phyloP scores from a whole-genome alignment of 2,797 vertebrate genomes.

The Tokudaia tokunoshimensis region DNA sequence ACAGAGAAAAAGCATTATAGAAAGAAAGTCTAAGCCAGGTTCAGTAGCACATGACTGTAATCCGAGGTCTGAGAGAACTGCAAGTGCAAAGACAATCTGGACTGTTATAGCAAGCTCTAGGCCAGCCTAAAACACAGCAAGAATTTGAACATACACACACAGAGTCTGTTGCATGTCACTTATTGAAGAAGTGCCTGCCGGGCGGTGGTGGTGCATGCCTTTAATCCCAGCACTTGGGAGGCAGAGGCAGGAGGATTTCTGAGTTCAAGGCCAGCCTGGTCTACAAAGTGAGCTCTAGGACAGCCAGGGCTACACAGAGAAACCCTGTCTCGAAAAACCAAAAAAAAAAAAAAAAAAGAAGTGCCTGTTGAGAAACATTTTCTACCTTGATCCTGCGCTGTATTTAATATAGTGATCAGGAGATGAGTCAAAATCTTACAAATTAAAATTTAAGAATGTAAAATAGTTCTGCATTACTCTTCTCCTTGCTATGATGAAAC shows the following conservation, averaged over 20 bases:
- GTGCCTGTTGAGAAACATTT: neutral
- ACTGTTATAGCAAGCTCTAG: neutral
- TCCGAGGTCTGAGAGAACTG: neutral
- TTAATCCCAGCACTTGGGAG: too few species aligned
- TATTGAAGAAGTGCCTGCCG: too few species aligned
- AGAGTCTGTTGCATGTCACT: neutral
- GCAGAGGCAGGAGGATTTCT: too few species aligned
- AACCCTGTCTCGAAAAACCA: too few species aligned
- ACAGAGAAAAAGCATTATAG: neutral
- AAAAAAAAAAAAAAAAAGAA: too few species aligned
- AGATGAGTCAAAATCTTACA: neutral
- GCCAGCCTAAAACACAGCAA: neutral
- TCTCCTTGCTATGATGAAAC: neutral
- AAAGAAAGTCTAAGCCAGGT: neutral
- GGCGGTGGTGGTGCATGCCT: too few species aligned
- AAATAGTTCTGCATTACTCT: neutral
- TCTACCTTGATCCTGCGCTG: neutral
- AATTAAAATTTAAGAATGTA: neutral
- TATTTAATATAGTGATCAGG: constrained; percentile 20
- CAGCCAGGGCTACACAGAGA: too few species aligned
- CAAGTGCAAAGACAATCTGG: neutral
- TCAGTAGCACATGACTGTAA: neutral
- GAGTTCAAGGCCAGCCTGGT: too few species aligned
- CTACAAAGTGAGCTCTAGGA: too few species aligned
- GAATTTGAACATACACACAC: neutral